phyloP scores from a whole-genome alignment of 2,113 vertebrate species.

The Zosterops japonicus region DNA sequence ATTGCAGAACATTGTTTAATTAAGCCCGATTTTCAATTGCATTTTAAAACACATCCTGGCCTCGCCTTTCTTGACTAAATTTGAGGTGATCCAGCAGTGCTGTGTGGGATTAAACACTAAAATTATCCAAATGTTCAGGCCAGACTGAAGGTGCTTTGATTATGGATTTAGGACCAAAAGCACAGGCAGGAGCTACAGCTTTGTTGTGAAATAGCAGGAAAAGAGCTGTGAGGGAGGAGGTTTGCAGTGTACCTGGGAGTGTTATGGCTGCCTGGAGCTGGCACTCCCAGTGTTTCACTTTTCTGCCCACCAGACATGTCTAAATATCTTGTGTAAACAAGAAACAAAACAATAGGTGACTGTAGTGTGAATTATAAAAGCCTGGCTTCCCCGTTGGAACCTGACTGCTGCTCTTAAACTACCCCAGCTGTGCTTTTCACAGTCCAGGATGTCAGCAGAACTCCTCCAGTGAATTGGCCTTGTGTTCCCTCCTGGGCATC shows the following conservation, averaged over 20 bases:
- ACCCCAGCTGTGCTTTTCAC: slow-evolving; percentile 72
- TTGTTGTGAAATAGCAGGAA: background rate
- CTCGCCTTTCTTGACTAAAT: background rate
- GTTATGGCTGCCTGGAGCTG: background rate
- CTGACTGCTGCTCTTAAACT: slow-evolving; percentile 57
- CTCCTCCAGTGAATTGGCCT: slow-evolving; percentile 60
- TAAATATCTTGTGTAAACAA: slow-evolving; percentile 76
- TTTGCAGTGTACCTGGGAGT: background rate
- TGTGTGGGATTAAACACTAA: background rate
- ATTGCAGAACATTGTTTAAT: slow-evolving; percentile 7
- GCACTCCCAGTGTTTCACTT: slow-evolving; percentile 53
- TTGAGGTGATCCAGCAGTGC: background rate
- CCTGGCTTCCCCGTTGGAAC: slow-evolving; percentile 61
- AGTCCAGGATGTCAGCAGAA: slow-evolving; percentile 59
- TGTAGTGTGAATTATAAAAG: slow-evolving; percentile 68
- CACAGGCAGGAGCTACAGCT: background rate
- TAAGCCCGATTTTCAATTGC: background rate
- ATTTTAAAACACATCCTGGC: slow-evolving; percentile 10
- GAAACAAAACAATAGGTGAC: slow-evolving; percentile 71
- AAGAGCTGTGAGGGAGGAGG: background rate
- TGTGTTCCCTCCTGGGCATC: slow-evolving; percentile 9
- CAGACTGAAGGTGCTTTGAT: background rate
- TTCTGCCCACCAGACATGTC: slow-evolving; percentile 65
- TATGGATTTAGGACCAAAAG: background rate
- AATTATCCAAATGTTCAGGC: background rate